A percentile compares a stretch with the other conserved stretches of the same genome.
phyloP scores from a whole-genome alignment of 2,797 vertebrate species.

The Eulemur rubriventer region DNA sequence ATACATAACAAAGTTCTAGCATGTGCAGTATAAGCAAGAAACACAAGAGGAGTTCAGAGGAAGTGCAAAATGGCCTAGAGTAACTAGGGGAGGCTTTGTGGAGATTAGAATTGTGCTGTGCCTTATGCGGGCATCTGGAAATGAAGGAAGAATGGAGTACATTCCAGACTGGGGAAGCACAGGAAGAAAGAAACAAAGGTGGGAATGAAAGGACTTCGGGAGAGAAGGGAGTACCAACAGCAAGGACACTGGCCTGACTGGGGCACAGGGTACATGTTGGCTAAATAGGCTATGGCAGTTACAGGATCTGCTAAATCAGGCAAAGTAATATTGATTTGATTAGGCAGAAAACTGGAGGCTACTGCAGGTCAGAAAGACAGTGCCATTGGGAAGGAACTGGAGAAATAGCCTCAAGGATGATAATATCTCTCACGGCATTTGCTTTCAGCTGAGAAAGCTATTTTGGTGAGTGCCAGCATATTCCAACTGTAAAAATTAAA shows the following conservation, averaged over 20 bases:
- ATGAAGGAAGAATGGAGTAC: background rate
- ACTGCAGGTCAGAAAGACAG: background rate
- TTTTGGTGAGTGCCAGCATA: background rate
- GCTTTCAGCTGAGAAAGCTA: background rate
- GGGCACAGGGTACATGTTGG: background rate
- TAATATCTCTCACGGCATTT: background rate
- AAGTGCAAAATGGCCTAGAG: background rate
- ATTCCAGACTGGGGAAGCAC: background rate
- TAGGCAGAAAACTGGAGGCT: background rate
- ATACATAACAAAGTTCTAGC: background rate
- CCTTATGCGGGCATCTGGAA: background rate
- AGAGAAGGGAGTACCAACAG: background rate
- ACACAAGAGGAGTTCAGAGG: background rate
- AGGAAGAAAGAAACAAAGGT: background rate
- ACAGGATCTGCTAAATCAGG: background rate
- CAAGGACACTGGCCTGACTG: background rate
- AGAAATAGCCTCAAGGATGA: background rate
- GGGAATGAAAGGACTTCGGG: background rate
- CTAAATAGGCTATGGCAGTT: background rate
- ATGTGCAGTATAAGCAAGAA: background rate
- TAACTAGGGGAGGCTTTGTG: background rate
- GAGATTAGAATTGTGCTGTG: conserved; percentile 9
- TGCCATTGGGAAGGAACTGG: background rate
- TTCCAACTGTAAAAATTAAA: conserved; percentile 32
- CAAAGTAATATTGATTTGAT: conserved; percentile 4